Conservation (phyloP, 2,797 vertebrate genomes). For the Huso huso region DNA sequence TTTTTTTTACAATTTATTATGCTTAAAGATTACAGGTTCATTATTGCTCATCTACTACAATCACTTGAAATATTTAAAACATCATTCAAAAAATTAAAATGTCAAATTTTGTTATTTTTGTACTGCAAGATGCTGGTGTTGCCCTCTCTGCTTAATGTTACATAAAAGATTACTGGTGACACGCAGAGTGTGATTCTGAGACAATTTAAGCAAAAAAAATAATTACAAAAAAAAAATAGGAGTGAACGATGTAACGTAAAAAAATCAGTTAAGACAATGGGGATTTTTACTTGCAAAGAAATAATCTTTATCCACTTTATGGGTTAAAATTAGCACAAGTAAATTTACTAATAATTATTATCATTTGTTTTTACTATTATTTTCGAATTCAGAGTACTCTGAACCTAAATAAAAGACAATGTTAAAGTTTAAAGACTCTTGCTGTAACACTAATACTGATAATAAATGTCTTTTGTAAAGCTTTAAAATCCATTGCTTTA, state of each 20-base stretch:
- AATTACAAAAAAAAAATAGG: conserved; percentile 8
- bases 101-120: conserved; percentile 48
- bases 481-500: too few relatives aligned
- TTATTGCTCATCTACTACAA: conserved; percentile 98
- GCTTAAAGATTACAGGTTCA: conserved; percentile 82
- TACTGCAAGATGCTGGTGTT: conserved; percentile 81
- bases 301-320: conserved; percentile 21
- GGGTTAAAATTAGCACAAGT: conserved; percentile 28
- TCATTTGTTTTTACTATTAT: too few relatives aligned
- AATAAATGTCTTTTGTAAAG: too few relatives aligned
- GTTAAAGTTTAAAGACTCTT: too few relatives aligned
- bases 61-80: conserved; percentile 86
- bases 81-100: conserved; percentile 64
- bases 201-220: conserved; percentile 44
- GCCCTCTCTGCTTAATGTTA: conserved; percentile 45
- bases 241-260: not conserved
- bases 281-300: conserved; percentile 22
- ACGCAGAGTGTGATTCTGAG: conserved; percentile 48
- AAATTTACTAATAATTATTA: not conserved
- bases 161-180: conserved; percentile 18
- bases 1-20: conserved; percentile 65
- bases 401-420: too few relatives aligned
- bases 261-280: conserved; percentile 27
- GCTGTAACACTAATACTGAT: too few relatives aligned
- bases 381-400: too few relatives aligned